Base-by-base conservation (phyloP, 2,797 vertebrate genomes). In the Acanthurus tractus region DNA sequence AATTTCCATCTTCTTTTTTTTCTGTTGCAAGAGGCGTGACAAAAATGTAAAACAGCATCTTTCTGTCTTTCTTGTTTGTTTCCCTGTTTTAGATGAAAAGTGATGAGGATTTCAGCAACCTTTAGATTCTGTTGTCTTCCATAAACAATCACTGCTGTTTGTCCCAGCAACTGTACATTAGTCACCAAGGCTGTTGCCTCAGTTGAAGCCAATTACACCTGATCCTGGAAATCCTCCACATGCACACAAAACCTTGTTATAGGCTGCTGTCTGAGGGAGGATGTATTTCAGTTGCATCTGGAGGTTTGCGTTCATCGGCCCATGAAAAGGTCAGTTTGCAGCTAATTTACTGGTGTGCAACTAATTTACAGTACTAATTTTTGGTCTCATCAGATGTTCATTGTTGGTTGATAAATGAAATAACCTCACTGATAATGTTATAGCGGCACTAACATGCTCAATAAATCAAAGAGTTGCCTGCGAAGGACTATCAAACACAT, bases 1-100 rank as follows among this genome's bases (percentile, higher is more conserved):
- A 83, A 91, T 89, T 92, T 90, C 81, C 78, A 91, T 92, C 76
- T 79, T 86, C 78, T 86, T 82, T 85, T 29, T 29, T 29, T 34
- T 34, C 87, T 88, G 90, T 87, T 89, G 64, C 42, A 56, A 66
- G 55, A 63, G 61, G 82, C 57, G 75, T 91, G 92, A 88, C 71
- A 62, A 67, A 72, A 82, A 76, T 89, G 29, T 55, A 14, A 79
- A 89, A 45, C 18, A 50, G 44, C 36, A 42, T 62, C 25, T 62
- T 12, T 63, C 65, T 63, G 20, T 65, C 76, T 58, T 61, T 70
- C 34, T 75, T 76, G 11, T 71, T 85, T 85, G 46, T 76, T 82
- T 73, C 54, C 18, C 59, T 46, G 45, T 62, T 80, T 83, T 73
- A 82, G 59, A 76, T 81, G 48, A 86, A 63, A 23, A 56, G 20